These are phyloP conservation scores for Caenorhabditis doughertyi DNA, from an alignment of 2,888 invertebrate genomes.

Conservation along the genomic window DNA sequence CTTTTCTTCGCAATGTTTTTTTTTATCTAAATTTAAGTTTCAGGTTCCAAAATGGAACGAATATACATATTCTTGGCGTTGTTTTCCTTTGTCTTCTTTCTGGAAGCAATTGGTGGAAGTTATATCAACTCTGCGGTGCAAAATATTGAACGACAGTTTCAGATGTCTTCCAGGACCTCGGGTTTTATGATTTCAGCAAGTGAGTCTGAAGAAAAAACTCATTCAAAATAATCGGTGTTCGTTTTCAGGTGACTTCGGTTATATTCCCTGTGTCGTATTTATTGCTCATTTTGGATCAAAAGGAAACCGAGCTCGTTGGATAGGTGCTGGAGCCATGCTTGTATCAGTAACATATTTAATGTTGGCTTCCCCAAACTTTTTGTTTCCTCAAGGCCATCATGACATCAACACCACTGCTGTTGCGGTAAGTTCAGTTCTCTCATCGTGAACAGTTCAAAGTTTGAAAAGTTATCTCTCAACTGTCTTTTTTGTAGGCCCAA, in stretches of 20 bases:
- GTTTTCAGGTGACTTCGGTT: constrained; percentile 81
- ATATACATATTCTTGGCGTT: constrained; percentile 77
- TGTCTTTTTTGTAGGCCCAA: constrained; percentile 62
- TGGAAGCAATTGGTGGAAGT: constrained; percentile 79
- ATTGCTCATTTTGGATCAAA: constrained; percentile 81
- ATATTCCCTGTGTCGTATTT: constrained; percentile 81
- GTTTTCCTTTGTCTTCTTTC: constrained; percentile 79
- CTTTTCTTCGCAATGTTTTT: neutral
- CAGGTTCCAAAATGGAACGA: constrained; percentile 68
- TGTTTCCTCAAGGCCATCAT: constrained; percentile 76
- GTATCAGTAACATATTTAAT: constrained; percentile 80
- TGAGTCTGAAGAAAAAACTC: constrained; percentile 54
- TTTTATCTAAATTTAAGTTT: neutral
- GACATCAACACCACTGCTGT: constrained; percentile 76
- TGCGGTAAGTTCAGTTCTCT: constrained; percentile 59
- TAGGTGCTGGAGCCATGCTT: constrained; percentile 81
- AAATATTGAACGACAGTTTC: constrained; percentile 82
- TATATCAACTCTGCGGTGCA: constrained; percentile 81
- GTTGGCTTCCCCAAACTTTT: constrained; percentile 80
- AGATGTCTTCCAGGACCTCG: constrained; percentile 80
- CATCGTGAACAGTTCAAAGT: neutral
- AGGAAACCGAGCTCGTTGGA: constrained; percentile 79
- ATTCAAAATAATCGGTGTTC: neutral
- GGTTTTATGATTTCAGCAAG: constrained; percentile 82
- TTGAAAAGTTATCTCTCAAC: neutral